Evolutionary conservation across 2,888 invertebrate species (phyloP).

Genomic region (Dasysyrphus albostriatus): DNA sequence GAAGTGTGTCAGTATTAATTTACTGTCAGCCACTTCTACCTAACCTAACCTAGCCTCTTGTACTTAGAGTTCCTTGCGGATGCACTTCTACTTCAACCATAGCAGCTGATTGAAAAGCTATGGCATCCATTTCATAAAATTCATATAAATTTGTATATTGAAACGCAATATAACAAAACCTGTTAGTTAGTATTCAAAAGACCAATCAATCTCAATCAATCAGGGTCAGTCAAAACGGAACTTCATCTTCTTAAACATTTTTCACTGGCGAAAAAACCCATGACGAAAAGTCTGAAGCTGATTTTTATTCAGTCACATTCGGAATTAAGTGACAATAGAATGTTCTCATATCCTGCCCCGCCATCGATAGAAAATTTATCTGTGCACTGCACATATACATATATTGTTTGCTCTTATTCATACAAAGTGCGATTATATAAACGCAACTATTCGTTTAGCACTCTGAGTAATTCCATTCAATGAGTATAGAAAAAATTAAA

Average conservation of each 20-base stretch:
- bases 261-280: constrained; percentile 37
- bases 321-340: constrained; percentile 60
- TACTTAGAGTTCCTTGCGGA: not conserved
- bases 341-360: constrained; percentile 67
- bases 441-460: constrained; percentile 18
- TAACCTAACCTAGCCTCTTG: no score
- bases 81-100: no score
- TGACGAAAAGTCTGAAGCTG: constrained; percentile 37
- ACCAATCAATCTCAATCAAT: constrained; percentile 59
- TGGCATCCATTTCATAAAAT: not conserved
- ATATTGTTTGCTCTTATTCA: constrained; percentile 40
- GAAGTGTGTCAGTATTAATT: no score
- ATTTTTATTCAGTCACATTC: constrained; percentile 40
- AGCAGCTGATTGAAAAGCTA: not conserved
- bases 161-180: not conserved
- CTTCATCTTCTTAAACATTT: constrained; percentile 27
- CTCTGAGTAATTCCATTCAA: constrained; percentile 62
- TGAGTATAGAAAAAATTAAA: constrained; percentile 33
- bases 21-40: no score
- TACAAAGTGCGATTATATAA: constrained; percentile 60
- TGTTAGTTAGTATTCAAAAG: constrained; percentile 31
- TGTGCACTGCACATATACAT: not conserved
- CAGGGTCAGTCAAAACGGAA: constrained; percentile 47
- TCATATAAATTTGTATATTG: not conserved
- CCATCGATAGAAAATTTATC: constrained; percentile 27